phyloP scores from a whole-genome alignment of 2,113 vertebrate species.

The Ranitomeya imitator region DNA sequence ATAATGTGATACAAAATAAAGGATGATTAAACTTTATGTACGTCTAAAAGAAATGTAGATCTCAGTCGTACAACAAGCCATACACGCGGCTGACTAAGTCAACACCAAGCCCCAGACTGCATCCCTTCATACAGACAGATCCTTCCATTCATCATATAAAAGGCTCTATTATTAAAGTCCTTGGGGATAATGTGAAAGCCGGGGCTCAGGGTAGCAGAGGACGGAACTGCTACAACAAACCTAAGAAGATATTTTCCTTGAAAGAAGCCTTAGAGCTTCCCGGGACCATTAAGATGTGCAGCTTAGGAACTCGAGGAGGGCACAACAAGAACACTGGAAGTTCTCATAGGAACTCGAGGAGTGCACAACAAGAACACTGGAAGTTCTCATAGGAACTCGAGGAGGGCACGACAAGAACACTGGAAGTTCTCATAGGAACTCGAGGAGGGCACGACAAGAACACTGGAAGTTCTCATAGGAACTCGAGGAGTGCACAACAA shows the following conservation, averaged over 20 bases:
- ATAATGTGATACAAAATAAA: background rate
- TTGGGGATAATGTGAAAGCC: background rate
- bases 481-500: too few species aligned
- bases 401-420: too few species aligned
- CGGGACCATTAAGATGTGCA: background rate
- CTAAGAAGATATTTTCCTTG: background rate
- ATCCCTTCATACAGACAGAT: background rate
- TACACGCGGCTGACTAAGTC: background rate
- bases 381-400: background rate
- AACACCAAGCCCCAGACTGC: background rate
- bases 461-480: background rate
- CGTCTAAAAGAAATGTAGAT: background rate
- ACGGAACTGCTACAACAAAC: background rate
- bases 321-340: too few species aligned
- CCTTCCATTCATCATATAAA: slow-evolving; percentile 12
- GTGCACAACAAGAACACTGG: too few species aligned
- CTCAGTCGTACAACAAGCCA: background rate
- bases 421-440: background rate
- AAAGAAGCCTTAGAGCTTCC: background rate
- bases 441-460: too few species aligned
- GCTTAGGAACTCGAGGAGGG: too few species aligned
- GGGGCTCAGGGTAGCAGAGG: background rate
- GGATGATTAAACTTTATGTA: background rate
- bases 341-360: too few species aligned
- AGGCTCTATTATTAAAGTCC: slow-evolving; percentile 1